A percentile compares a stretch with the other conserved stretches of the same genome.
Evolutionary conservation across 2,888 invertebrate species (phyloP).

Genomic region (Barypeithes pellucidus): DNA sequence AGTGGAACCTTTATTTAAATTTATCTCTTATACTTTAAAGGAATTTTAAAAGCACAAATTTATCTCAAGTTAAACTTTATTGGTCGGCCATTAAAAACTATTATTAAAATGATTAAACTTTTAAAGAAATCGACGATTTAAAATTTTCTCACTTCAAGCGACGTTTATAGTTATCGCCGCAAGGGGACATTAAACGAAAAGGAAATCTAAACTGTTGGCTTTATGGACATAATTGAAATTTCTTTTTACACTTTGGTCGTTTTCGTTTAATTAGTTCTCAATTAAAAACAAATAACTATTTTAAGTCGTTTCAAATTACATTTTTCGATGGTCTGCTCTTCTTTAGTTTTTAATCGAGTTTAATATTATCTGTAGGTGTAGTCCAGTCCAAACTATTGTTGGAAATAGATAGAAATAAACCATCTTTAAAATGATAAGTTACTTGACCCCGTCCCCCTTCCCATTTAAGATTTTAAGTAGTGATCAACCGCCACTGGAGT

Average conservation of each 20-base stretch:
- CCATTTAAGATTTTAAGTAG: no score
- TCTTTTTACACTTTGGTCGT: constrained; percentile 41
- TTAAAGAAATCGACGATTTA: constrained; percentile 52
- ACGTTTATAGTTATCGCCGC: constrained; percentile 57
- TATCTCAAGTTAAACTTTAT: background rate
- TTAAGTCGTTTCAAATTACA: no score
- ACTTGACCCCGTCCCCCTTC: no score
- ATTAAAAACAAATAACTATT: constrained; percentile 27
- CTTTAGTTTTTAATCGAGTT: no score
- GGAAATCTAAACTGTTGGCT: constrained; percentile 46
- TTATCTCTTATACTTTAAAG: background rate
- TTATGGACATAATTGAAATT: constrained; percentile 44
- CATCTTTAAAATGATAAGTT: no score
- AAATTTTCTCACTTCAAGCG: constrained; percentile 59
- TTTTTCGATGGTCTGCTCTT: no score
- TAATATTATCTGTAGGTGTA: no score
- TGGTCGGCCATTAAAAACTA: constrained; percentile 23
- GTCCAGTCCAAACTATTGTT: no score
- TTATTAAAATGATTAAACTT: constrained; percentile 59
- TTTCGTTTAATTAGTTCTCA: constrained; percentile 33
- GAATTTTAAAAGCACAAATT: background rate
- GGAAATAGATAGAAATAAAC: no score
- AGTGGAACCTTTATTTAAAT: no score
- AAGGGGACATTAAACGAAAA: constrained; percentile 53
- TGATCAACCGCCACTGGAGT: no score